phyloP scores from a whole-genome alignment of 2,888 invertebrate species.

The Polyploca ridens region DNA sequence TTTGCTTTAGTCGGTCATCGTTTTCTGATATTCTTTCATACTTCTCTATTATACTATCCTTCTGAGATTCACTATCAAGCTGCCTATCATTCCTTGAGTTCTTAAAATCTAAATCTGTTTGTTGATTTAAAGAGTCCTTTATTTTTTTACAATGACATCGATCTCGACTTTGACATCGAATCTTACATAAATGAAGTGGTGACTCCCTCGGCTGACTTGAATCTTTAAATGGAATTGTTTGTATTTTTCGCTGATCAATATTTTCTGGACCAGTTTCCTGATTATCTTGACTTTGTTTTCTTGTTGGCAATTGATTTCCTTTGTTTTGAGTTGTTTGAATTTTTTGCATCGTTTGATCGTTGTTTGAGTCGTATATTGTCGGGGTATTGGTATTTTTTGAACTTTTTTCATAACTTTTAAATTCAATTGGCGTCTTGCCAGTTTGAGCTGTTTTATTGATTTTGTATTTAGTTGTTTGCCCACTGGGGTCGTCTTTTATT shows the following conservation, averaged over 20 bases:
- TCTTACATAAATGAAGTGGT: too few relatives aligned
- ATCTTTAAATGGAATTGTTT: background rate
- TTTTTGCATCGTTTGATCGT: background rate
- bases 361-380: background rate
- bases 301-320: background rate
- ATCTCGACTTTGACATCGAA: background rate
- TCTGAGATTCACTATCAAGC: conserved; percentile 10
- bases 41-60: conserved; percentile 32
- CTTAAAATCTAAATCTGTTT: conserved; percentile 23
- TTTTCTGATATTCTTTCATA: background rate
- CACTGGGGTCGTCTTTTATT: background rate
- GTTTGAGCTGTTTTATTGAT: background rate
- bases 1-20: background rate
- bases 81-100: conserved; percentile 5
- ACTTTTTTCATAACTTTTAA: background rate
- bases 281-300: background rate
- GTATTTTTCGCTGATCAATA: background rate
- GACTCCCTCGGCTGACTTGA: background rate
- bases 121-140: conserved; percentile 9
- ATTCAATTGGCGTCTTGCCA: background rate
- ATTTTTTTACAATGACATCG: background rate
- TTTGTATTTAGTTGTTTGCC: background rate
- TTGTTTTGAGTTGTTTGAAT: background rate
- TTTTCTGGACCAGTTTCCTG: conserved; percentile 1
- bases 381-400: background rate